These are phyloP conservation scores for Crossocerus cetratus DNA, from an alignment of 2,888 invertebrate species.

Conservation along the genomic window DNA sequence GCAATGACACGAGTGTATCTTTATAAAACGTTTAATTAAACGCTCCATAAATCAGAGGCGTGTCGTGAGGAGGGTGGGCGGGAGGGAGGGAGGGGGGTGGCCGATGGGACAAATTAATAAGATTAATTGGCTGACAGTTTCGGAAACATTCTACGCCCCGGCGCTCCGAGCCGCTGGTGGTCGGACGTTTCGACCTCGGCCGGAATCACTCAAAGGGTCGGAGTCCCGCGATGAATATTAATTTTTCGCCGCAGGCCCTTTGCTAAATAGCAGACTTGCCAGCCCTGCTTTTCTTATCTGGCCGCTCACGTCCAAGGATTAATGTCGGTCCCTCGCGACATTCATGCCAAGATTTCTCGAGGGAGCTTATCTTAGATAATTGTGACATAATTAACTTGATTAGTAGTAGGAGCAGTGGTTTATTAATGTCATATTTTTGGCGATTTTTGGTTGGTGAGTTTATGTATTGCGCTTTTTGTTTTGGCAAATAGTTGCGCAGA, in stretches of 20 bases:
- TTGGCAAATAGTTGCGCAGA: too few species aligned
- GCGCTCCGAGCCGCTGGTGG: conserved; percentile 29
- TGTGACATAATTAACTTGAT: too few species aligned
- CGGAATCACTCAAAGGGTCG: conserved; percentile 33
- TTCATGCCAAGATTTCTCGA: too few species aligned
- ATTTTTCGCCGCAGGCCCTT: conserved; percentile 58
- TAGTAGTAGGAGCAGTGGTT: too few species aligned
- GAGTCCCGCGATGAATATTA: conserved; percentile 58
- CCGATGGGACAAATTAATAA: conserved; percentile 73
- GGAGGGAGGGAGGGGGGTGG: conserved; percentile 39
- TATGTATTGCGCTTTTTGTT: too few species aligned
- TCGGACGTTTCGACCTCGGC: conserved; percentile 36
- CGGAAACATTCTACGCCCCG: conserved; percentile 65
- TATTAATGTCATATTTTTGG: too few species aligned
- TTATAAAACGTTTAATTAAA: conserved; percentile 75
- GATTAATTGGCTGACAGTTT: conserved; percentile 75
- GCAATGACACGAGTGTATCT: conserved; percentile 56
- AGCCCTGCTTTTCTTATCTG: conserved; percentile 37
- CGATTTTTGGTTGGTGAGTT: too few species aligned
- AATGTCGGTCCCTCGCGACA: conserved; percentile 24
- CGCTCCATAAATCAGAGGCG: conserved; percentile 71
- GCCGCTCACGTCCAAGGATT: conserved; percentile 36
- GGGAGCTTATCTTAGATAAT: too few species aligned
- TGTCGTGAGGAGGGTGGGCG: too few species aligned
- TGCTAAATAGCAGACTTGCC: conserved; percentile 55